Evolutionary conservation across 2,888 invertebrate genomes (phyloP).

Genomic region (Syrphus vitripennis): DNA sequence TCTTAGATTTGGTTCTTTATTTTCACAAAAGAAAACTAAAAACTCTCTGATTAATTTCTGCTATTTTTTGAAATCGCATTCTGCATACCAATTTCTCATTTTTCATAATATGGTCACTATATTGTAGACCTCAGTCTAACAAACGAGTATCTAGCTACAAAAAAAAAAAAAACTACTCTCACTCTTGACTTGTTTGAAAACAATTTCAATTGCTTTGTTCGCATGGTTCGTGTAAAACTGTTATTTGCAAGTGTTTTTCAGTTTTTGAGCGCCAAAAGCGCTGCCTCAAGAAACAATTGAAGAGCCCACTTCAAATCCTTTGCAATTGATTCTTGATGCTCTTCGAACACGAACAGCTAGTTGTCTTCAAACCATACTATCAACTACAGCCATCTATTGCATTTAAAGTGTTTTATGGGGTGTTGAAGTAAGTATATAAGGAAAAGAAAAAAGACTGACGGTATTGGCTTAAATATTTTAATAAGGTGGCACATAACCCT

Average conservation of each 20-base stretch:
- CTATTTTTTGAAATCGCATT: too few relatives aligned
- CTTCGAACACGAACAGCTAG: constrained; percentile 35
- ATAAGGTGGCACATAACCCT: not conserved
- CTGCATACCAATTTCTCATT: too few relatives aligned
- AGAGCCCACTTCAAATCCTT: constrained; percentile 35
- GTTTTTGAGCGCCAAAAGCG: constrained; percentile 20
- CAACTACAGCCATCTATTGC: not conserved
- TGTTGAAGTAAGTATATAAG: too few relatives aligned
- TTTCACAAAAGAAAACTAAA: too few relatives aligned
- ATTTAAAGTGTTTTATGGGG: not conserved
- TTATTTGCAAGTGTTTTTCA: constrained; percentile 43
- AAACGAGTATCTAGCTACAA: not conserved
- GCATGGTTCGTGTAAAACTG: constrained; percentile 30
- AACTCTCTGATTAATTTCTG: too few relatives aligned
- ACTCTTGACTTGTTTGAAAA: not conserved
- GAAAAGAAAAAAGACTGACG: not conserved
- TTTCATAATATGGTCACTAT: not conserved
- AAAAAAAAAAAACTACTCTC: not conserved
- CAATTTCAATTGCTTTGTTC: not conserved
- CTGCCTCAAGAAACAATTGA: not conserved
- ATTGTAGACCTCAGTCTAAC: too few relatives aligned
- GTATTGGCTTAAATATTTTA: not conserved
- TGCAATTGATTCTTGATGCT: constrained; percentile 52
- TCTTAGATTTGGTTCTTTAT: too few relatives aligned
- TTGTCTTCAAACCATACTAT: not conserved